Evolutionary conservation across 2,888 invertebrate genomes (phyloP).

Genomic region (Pheosia tremula): DNA sequence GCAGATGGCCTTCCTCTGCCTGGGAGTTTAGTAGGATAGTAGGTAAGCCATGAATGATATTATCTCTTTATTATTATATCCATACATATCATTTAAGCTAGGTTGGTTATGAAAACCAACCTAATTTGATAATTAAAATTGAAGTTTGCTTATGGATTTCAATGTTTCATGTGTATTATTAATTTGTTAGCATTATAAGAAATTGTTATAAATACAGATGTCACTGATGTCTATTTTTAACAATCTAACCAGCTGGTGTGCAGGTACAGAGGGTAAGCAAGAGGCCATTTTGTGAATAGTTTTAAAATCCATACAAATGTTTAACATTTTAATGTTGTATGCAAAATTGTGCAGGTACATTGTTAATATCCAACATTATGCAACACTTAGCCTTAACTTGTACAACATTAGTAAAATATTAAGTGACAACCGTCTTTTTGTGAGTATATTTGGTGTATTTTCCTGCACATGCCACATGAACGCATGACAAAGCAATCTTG

Average conservation of each 20-base stretch:
- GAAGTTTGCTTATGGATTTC: too few species aligned
- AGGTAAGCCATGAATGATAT: too few species aligned
- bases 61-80: too few species aligned
- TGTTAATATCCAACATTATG: slow-evolving; percentile 21
- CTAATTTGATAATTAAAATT: too few species aligned
- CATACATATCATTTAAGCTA: too few species aligned
- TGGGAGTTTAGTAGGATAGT: too few species aligned
- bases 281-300: slow-evolving; percentile 5
- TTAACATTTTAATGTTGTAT: slow-evolving; percentile 5
- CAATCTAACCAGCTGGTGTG: background rate
- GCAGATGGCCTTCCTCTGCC: too few species aligned
- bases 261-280: background rate
- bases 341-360: slow-evolving; percentile 21
- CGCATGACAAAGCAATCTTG: slow-evolving; percentile 33
- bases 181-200: too few species aligned
- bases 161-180: too few species aligned
- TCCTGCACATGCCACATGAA: slow-evolving; percentile 13
- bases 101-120: too few species aligned
- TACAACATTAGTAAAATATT: slow-evolving; percentile 9
- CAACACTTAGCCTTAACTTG: slow-evolving; percentile 19
- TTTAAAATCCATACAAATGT: background rate
- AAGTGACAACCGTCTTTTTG: slow-evolving; percentile 10
- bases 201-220: too few species aligned
- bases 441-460: slow-evolving; percentile 6
- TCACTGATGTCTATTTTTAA: background rate